phyloP scores from a whole-genome alignment of 2,888 invertebrate genomes.

The Caenorhabditis wallacei region DNA sequence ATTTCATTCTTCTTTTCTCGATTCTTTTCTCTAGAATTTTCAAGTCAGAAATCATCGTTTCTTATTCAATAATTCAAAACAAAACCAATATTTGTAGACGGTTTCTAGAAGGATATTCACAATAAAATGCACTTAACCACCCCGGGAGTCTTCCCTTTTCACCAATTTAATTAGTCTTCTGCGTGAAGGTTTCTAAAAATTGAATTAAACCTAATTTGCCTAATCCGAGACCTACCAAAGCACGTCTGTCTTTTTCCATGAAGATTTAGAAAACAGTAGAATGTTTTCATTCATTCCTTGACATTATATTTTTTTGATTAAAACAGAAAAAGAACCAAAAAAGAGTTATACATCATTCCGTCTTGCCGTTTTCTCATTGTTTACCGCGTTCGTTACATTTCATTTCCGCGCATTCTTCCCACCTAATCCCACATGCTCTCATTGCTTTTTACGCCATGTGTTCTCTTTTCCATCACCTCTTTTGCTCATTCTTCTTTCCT shows the following conservation, averaged over 20 bases:
- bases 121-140: too few relatives aligned
- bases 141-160: not conserved
- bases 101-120: too few relatives aligned
- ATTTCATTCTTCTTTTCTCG: not conserved
- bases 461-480: slow-evolving; percentile 36
- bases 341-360: not conserved
- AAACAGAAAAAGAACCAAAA: not conserved
- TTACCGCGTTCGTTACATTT: slow-evolving; percentile 59
- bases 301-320: not conserved
- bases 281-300: not conserved
- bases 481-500: slow-evolving; percentile 26
- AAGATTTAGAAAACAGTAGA: not conserved
- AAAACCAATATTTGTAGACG: too few relatives aligned
- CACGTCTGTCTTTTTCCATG: not conserved
- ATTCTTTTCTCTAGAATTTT: not conserved
- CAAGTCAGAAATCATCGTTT: not conserved
- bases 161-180: slow-evolving; percentile 3
- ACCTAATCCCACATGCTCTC: slow-evolving; percentile 57
- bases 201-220: slow-evolving; percentile 27
- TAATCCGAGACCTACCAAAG: slow-evolving; percentile 1
- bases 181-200: slow-evolving; percentile 20
- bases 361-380: slow-evolving; percentile 29
- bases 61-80: not conserved
- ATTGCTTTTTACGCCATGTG: slow-evolving; percentile 55
- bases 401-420: slow-evolving; percentile 63